Evolutionary conservation across 2,888 invertebrate genomes (phyloP), one percentile per base, ranked within the genome.

Genomic region (Drosophila eohydei): DNA sequence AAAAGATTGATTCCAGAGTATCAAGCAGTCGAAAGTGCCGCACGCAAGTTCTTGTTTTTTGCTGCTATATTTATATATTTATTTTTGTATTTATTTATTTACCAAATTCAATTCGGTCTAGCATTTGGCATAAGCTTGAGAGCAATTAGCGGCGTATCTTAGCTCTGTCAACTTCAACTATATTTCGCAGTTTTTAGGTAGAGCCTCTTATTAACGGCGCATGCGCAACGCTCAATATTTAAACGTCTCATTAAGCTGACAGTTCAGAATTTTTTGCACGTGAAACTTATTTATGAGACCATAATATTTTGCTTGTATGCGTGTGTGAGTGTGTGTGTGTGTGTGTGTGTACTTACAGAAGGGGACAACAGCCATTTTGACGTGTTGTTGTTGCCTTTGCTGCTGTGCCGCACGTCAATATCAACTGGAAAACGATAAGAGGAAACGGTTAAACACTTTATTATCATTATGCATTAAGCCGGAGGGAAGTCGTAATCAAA

Each of bases 281-380:
- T 73, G 89, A 86, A 51, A 55, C 21, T 74, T 69, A 64, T 76
- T 80, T 55, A 65, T 57, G 50, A 38, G 48, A n/a, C 38, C 21
- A 21, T 21, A 48, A 55, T 34, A 55, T 71, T 61, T 56, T 54
- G 38, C 32, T 14, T 32, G 30, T 12, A 30, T 43, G 44, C 28
- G 50, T 55, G 26, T 40, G 61, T 75, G 32, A n/a, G 38, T 26
- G 28, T 38, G 28, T 16, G 54, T 12, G 40, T 6, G 12, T 30
- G 40, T 40, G 38, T 30, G 40, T 36, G 54, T 46, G 28, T 76
- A 84, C 84, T 84, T 83, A 84, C 84, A 83, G 68, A 79, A 74
- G 48, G 84, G 84, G 26, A 84, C 74, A 73, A 89, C 87, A 75
- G 84, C 84, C 84, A 84, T 84, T 71, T 80, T 71, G 73, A 46